Evolutionary conservation across 2,113 vertebrate genomes (phyloP).

Genomic region (Meles meles): DNA sequence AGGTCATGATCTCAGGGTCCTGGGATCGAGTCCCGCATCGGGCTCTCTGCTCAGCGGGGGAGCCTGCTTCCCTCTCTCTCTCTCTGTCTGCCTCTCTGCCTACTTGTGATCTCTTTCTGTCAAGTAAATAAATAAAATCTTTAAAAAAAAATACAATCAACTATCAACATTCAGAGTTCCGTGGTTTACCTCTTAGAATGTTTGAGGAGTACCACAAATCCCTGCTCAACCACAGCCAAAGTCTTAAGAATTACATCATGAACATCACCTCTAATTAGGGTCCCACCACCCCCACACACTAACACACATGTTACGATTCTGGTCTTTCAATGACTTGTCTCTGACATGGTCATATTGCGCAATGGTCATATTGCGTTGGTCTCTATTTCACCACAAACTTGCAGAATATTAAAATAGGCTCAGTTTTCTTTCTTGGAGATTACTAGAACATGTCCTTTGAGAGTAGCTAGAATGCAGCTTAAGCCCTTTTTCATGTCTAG

Average conservation of each 20-base stretch:
- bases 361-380: neutral
- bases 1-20: no score
- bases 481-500: neutral
- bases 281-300: neutral
- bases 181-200: conserved; percentile 16
- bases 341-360: neutral
- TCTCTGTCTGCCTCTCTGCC: no score
- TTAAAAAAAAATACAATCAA: neutral
- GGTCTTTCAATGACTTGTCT: neutral
- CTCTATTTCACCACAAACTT: neutral
- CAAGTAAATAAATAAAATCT: no score
- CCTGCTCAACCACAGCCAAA: neutral
- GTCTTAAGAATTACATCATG: neutral
- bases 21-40: no score
- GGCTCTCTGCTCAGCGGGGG: no score
- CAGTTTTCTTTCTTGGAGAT: no score
- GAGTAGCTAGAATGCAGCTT: neutral
- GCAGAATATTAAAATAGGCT: neutral
- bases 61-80: no score
- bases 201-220: conserved; percentile 50
- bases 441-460: neutral
- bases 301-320: neutral
- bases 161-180: neutral
- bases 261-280: neutral
- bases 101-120: no score